Conservation (phyloP, 2,113 vertebrate species). For the Spheniscus mendiculus region DNA sequence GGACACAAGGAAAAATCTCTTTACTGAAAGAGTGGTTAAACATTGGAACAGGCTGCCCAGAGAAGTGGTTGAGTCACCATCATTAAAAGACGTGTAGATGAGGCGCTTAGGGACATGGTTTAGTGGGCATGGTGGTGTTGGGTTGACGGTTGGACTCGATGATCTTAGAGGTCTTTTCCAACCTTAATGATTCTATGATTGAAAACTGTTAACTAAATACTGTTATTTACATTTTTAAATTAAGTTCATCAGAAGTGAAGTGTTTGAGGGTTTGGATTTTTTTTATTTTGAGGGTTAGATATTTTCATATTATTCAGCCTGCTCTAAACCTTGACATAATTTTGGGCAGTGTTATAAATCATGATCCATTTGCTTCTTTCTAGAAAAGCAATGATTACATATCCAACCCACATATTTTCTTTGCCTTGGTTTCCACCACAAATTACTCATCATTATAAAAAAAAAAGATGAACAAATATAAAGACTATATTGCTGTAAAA, state of each 20-base stretch:
- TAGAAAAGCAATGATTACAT: neutral
- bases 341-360: neutral
- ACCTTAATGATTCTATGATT: neutral
- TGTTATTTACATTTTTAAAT: neutral
- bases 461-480: neutral
- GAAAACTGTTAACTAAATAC: neutral
- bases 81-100: too few species aligned
- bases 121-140: too few species aligned
- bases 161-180: too few species aligned
- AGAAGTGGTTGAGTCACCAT: too few species aligned
- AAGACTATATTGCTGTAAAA: neutral
- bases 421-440: neutral
- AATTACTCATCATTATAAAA: neutral
- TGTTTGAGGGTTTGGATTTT: neutral
- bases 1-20: too few species aligned
- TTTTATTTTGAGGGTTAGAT: neutral
- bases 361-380: neutral
- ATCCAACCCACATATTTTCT: neutral
- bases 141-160: too few species aligned
- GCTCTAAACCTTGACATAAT: neutral
- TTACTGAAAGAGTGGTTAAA: too few species aligned
- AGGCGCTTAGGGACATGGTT: too few species aligned
- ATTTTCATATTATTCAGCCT: neutral
- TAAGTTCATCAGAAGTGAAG: neutral
- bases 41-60: too few species aligned